phyloP scores from a whole-genome alignment of 92 coral and sea anemone species.

The Blastomussa wellsi region DNA sequence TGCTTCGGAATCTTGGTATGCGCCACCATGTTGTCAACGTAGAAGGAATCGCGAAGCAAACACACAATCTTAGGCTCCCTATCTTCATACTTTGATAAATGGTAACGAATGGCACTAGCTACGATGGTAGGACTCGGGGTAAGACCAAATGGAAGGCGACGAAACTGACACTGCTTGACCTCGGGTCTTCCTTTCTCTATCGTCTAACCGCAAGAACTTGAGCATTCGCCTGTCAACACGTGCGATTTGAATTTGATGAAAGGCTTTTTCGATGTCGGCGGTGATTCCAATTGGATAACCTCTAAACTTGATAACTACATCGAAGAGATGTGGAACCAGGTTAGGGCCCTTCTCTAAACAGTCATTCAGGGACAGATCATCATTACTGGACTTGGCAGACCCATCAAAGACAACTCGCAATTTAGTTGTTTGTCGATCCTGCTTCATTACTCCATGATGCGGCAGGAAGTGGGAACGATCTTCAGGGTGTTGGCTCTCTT shows the following conservation, averaged over 20 bases:
- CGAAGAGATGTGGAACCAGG: slow-evolving; percentile 25
- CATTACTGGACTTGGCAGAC: not conserved
- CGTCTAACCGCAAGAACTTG: too few relatives aligned
- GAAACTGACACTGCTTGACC: too few relatives aligned
- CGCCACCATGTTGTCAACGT: too few relatives aligned
- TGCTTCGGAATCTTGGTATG: too few relatives aligned
- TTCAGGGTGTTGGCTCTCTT: not conserved
- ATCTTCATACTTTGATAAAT: too few relatives aligned
- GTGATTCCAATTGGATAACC: slow-evolving; percentile 6
- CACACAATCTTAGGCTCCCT: too few relatives aligned
- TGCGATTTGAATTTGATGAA: slow-evolving; percentile 4
- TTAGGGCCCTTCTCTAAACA: slow-evolving; percentile 27
- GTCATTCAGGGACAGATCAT: slow-evolving; percentile 10
- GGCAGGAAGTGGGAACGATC: slow-evolving; percentile 12
- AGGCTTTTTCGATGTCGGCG: slow-evolving; percentile 7
- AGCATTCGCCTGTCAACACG: too few relatives aligned
- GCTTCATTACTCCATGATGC: slow-evolving; percentile 22
- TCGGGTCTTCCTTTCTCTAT: too few relatives aligned
- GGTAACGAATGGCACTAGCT: too few relatives aligned
- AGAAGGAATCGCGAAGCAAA: too few relatives aligned
- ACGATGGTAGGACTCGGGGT: too few relatives aligned
- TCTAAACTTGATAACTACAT: slow-evolving; percentile 21
- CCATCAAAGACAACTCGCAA: slow-evolving; percentile 27
- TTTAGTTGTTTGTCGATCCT: slow-evolving; percentile 18
- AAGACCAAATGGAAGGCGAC: too few relatives aligned